Evolutionary conservation across 2,113 vertebrate species (phyloP).

Genomic region (Antigone vipio): DNA sequence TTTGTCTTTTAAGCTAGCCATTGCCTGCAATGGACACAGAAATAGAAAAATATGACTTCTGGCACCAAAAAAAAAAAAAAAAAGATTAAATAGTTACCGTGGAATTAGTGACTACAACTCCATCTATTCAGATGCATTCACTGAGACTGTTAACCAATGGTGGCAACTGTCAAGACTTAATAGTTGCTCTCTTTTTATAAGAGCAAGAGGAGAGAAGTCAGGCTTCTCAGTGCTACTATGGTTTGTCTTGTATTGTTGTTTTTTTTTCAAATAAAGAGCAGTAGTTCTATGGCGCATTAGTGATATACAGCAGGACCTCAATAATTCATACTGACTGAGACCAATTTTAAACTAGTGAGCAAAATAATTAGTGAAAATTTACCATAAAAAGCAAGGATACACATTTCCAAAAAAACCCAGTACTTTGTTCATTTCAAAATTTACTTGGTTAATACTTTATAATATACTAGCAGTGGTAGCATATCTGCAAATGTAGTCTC

Average conservation of each 20-base stretch:
- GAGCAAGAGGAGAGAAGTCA: constrained; percentile 43
- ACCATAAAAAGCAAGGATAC: constrained; percentile 38
- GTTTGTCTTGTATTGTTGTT: background rate
- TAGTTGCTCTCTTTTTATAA: constrained; percentile 14
- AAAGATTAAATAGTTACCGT: constrained; percentile 53
- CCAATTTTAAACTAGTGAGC: background rate
- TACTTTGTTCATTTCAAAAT: constrained; percentile 48
- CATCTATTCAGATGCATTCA: constrained; percentile 1
- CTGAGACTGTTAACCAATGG: constrained; percentile 30
- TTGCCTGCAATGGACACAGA: constrained; percentile 75
- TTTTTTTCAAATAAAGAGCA: background rate
- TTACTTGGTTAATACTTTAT: constrained; percentile 49
- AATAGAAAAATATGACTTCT: constrained; percentile 64
- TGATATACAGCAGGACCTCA: background rate
- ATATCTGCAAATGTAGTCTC: constrained; percentile 14
- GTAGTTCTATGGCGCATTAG: background rate
- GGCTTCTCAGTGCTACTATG: constrained; percentile 10
- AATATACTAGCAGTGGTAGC: constrained; percentile 36
- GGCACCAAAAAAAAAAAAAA: background rate
- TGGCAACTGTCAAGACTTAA: background rate
- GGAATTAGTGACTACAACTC: constrained; percentile 34
- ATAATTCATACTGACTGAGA: background rate
- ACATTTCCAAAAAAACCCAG: background rate
- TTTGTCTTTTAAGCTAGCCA: constrained; percentile 47
- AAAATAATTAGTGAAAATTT: constrained; percentile 16